Base-by-base conservation (phyloP, 1,140 invertebrate genomes). In the Batillaria attramentaria region DNA sequence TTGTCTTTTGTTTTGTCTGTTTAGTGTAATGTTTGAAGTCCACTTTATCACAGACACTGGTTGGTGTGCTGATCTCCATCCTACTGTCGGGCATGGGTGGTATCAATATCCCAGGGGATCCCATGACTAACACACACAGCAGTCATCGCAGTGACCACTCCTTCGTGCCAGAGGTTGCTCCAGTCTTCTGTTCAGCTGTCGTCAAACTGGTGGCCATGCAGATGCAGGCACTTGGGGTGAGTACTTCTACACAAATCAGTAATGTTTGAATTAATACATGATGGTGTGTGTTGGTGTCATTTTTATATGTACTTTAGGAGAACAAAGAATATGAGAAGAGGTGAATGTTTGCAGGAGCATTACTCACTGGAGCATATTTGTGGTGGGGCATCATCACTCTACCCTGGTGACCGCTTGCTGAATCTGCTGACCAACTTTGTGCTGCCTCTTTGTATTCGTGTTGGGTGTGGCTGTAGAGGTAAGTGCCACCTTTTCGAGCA, bases 161-260 rank as follows among this genome's bases (percentile, higher is more conserved):
- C 94, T 28, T 95, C 43, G 91, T 96, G 13, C 95, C 97, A 93
- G 95, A 97, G 91, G 95, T 96, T 77, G 97, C 97, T 0, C 97
- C 97, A 42, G 94, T 96, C 86, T 99, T 99, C 91, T 98, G 96
- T 89, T 98, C 97, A n/a, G 96, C 96, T 42, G 97, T 99, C 8
- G 95, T 99, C 33, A 93, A 97, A 79, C 92, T 99, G 35, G 95
- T 99, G 73, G 96, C 97, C 1, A 93, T 99, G 79, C 97, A 99
- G 91, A 97, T 99, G 85, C 94, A 97, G 79, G 96, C 96, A 83
- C 93, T 97, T 54, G 96, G 96, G 87, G 95, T 96, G 92, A 69
- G 66, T 69, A 28, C 8, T 66, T 54, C 50, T 54, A 16, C n/a
- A 54, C 16, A 54, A 16, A 54, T 54, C 16, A 54, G 16, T 24